Percentiles rank a stretch among this genome's conserved stretches.
phyloP scores from a whole-genome alignment of 64 coral and sea anemone species.

The Montipora capricornis region DNA sequence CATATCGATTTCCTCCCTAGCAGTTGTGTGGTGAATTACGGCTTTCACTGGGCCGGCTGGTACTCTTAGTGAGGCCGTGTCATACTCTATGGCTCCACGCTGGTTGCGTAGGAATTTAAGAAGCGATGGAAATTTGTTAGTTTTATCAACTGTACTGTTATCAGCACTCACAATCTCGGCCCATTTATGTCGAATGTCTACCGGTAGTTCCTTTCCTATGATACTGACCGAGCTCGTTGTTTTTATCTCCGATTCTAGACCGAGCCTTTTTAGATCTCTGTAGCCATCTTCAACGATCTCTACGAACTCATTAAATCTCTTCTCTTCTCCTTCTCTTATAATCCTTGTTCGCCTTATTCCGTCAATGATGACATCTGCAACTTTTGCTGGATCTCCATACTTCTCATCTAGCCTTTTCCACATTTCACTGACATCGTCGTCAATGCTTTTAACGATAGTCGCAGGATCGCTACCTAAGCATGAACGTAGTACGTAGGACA shows the following conservation, averaged over 20 bases:
- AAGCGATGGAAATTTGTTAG: not conserved
- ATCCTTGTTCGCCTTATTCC: no score
- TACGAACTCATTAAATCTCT: no score
- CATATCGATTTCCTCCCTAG: no score
- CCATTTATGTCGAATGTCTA: conserved; percentile 38
- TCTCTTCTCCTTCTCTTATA: no score
- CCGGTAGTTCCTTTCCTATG: not conserved
- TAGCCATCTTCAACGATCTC: not conserved
- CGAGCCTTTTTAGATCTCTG: no score
- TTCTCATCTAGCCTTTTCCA: conserved; percentile 23
- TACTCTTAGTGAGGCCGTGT: no score
- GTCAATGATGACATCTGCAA: conserved; percentile 35
- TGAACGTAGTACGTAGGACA: conserved; percentile 39
- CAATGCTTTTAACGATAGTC: conserved; percentile 29
- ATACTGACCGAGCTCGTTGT: conserved; percentile 41
- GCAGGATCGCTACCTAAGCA: conserved; percentile 38
- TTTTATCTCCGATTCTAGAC: no score
- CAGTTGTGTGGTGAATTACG: no score
- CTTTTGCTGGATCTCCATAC: no score
- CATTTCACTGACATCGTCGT: conserved; percentile 55
- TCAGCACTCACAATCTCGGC: conserved; percentile 35
- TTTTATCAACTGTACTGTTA: conserved; percentile 28
- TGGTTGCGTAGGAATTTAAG: no score
- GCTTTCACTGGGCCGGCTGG: no score
- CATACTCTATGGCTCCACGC: no score